Evolutionary conservation across 1,140 invertebrate genomes (phyloP).

Genomic region (Daktulosphaira vitifoliae): DNA sequence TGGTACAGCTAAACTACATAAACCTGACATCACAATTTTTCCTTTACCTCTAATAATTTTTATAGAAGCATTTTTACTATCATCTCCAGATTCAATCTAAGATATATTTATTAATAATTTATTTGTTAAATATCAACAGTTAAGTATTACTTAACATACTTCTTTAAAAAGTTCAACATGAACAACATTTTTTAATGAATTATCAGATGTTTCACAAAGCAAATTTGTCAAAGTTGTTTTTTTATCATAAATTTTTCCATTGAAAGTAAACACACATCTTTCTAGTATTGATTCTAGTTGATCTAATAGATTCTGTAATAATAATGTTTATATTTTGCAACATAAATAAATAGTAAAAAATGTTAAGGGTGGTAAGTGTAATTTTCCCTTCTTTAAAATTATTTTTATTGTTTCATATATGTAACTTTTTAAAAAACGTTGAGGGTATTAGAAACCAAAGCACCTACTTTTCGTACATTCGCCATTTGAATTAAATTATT

Average conservation of each 20-base stretch:
- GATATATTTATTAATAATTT: neutral
- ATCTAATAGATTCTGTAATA: conserved; percentile 17
- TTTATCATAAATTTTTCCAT: conserved; percentile 11
- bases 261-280: neutral
- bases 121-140: neutral
- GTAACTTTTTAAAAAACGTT: no score
- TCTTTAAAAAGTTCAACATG: conserved; percentile 8
- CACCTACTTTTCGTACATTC: no score
- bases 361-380: no score
- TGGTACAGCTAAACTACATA: conserved; percentile 17
- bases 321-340: neutral
- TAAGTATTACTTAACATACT: conserved; percentile 7
- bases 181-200: conserved; percentile 18
- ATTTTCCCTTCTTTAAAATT: no score
- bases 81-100: conserved; percentile 1
- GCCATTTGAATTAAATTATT: no score
- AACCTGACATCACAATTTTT: conserved; percentile 9
- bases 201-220: neutral
- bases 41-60: conserved; percentile 4
- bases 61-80: conserved; percentile 13
- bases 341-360: neutral
- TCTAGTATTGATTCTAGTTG: conserved; percentile 2
- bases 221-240: conserved; percentile 13
- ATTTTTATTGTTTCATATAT: no score
- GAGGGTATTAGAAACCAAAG: no score